phyloP scores from a whole-genome alignment of 2,797 vertebrate genomes.

The Tangara arthus region DNA sequence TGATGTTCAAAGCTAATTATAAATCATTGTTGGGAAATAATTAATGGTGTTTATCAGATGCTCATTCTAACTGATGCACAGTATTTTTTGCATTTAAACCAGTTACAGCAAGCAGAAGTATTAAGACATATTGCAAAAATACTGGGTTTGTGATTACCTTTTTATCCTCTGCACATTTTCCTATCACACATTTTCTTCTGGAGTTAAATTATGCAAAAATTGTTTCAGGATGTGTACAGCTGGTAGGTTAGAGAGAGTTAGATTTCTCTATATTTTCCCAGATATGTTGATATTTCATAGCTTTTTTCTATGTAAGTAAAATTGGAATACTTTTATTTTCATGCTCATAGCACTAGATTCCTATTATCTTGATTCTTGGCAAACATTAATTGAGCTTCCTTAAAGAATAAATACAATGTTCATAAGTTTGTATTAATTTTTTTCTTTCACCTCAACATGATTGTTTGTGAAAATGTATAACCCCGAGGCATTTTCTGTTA shows the following conservation, averaged over 20 bases:
- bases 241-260: background rate
- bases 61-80: background rate
- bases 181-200: background rate
- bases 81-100: background rate
- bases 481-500: background rate
- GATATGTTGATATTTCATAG: background rate
- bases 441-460: background rate
- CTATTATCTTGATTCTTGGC: background rate
- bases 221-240: background rate
- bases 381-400: background rate
- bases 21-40: background rate
- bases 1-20: background rate
- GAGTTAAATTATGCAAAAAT: background rate
- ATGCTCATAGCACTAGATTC: background rate
- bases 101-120: accelerated
- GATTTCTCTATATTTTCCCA: background rate
- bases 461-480: background rate
- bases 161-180: background rate
- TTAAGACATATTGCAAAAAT: background rate
- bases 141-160: background rate
- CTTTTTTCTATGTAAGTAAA: background rate
- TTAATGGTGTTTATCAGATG: background rate
- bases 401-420: background rate
- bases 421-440: background rate
- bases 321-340: background rate